Conservation (phyloP, 2,888 invertebrate species). For the Andrena praecox region DNA sequence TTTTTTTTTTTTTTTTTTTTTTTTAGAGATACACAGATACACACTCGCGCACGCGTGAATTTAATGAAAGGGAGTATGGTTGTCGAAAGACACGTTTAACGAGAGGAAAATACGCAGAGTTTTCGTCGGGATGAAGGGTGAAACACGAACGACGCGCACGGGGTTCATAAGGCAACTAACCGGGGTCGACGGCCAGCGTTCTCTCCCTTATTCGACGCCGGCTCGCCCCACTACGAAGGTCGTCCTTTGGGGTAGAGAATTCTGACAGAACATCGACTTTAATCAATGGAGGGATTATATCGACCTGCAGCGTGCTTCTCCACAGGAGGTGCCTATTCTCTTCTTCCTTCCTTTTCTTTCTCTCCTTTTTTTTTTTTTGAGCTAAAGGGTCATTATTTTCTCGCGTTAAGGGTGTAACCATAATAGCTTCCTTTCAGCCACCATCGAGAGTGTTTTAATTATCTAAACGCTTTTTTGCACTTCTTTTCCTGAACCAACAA, state of each 20-base stretch:
- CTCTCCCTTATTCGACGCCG: conserved; percentile 48
- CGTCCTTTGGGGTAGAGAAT: conserved; percentile 58
- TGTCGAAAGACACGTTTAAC: background rate
- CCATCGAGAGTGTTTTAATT: too few relatives aligned
- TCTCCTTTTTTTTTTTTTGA: conserved; percentile 1
- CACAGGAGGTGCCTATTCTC: conserved; percentile 1
- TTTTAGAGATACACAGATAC: background rate
- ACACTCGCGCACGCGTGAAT: background rate
- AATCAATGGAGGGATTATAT: conserved; percentile 70
- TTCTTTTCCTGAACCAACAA: too few relatives aligned
- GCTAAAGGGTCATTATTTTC: conserved; percentile 39
- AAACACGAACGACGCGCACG: conserved; percentile 39
- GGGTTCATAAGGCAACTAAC: conserved; percentile 67
- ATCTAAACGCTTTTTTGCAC: too few relatives aligned
- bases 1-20: background rate
- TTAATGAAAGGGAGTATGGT: background rate
- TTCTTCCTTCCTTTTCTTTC: background rate
- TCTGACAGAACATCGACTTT: conserved; percentile 67
- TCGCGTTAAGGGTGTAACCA: conserved; percentile 14
- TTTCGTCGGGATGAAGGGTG: conserved; percentile 14
- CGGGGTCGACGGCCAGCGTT: conserved; percentile 69
- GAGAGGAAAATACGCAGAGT: background rate
- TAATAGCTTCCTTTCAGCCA: background rate
- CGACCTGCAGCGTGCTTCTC: conserved; percentile 40
- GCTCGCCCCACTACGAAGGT: conserved; percentile 47